Conservation (phyloP, 2,888 invertebrate genomes). For the Cremastinae sp. region DNA sequence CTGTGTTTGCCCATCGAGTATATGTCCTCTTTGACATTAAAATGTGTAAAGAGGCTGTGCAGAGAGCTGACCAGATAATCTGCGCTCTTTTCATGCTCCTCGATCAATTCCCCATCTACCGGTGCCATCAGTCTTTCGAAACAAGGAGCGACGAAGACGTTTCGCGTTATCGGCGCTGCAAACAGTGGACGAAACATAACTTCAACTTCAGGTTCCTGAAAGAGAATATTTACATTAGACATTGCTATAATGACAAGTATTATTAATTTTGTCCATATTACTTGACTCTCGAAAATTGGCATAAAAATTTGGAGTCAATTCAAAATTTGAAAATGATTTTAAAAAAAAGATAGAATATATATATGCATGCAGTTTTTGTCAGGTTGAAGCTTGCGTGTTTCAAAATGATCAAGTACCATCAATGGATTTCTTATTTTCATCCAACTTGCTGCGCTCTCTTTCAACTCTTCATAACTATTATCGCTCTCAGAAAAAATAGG, state of each 20-base stretch:
- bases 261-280: neutral
- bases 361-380: too few relatives aligned
- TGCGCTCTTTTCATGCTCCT: constrained; percentile 67
- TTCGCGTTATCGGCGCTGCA: constrained; percentile 82
- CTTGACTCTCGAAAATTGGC: too few relatives aligned
- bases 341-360: too few relatives aligned
- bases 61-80: constrained; percentile 74
- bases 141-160: constrained; percentile 85
- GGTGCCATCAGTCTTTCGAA: constrained; percentile 83
- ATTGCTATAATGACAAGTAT: neutral
- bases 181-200: constrained; percentile 85
- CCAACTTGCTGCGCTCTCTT: constrained; percentile 81
- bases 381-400: too few relatives aligned
- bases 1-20: constrained; percentile 85
- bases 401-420: constrained; percentile 70
- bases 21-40: constrained; percentile 85
- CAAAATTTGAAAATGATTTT: constrained; percentile 23
- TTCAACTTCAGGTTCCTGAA: constrained; percentile 84
- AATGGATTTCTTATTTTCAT: constrained; percentile 77
- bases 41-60: constrained; percentile 79
- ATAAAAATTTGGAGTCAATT: neutral
- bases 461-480: constrained; percentile 79
- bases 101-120: constrained; percentile 76
- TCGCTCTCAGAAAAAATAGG: constrained; percentile 77
- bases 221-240: too few relatives aligned